These are phyloP conservation scores for Hypomecis punctinalis DNA, from an alignment of 2,888 invertebrate species.

Conservation along the genomic window DNA sequence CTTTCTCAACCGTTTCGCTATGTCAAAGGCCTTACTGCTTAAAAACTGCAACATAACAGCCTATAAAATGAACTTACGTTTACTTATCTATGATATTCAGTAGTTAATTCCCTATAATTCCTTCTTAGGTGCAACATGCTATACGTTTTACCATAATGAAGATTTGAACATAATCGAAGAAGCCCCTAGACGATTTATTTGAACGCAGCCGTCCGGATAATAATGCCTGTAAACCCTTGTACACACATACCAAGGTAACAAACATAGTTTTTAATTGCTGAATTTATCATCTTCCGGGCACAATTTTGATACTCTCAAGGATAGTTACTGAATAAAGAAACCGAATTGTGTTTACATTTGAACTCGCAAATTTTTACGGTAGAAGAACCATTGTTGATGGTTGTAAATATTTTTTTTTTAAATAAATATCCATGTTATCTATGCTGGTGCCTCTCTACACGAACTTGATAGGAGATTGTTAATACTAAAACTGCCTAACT, in stretches of 20 bases:
- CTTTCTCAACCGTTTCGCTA: no score
- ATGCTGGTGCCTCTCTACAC: no score
- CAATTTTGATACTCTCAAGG: not conserved
- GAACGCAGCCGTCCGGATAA: slow-evolving; percentile 83
- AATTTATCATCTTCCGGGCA: not conserved
- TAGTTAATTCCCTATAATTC: not conserved
- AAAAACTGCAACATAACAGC: not conserved
- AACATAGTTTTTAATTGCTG: not conserved
- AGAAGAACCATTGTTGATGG: no score
- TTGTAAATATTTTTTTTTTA: no score
- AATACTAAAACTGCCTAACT: no score
- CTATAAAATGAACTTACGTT: not conserved
- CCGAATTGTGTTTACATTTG: no score
- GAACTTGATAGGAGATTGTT: no score
- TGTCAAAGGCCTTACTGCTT: no score
- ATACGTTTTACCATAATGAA: slow-evolving; percentile 82
- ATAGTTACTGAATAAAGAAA: no score
- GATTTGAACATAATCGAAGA: slow-evolving; percentile 86
- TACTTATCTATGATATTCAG: slow-evolving; percentile 15
- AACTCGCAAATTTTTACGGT: no score
- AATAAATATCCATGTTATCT: no score
- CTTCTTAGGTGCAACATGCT: slow-evolving; percentile 50
- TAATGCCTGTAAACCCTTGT: slow-evolving; percentile 75
- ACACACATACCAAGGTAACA: slow-evolving; percentile 18
- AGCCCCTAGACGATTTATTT: slow-evolving; percentile 83